Evolutionary conservation across 1,140 invertebrate genomes (phyloP).

Genomic region (Formica exsecta): DNA sequence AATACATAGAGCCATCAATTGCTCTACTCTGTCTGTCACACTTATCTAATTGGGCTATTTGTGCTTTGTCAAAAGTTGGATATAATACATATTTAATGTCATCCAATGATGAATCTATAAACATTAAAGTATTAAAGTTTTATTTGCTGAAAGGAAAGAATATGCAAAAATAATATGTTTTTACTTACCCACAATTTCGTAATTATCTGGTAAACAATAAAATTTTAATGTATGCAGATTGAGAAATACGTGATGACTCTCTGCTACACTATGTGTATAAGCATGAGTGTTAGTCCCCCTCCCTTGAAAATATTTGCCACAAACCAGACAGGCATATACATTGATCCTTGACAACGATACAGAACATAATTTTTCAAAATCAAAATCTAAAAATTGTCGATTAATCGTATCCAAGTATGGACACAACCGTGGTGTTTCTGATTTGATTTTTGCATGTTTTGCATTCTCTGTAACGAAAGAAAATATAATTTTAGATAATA

Average conservation of each 20-base stretch:
- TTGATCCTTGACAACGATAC: conserved; percentile 99
- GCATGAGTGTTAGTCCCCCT: conserved; percentile 99
- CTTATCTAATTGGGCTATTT: conserved; percentile 93
- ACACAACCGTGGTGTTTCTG: conserved; percentile 88
- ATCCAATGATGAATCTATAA: conserved; percentile 97
- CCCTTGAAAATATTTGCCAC: conserved; percentile 99
- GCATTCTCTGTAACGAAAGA: conserved; percentile 51
- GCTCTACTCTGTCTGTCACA: conserved; percentile 96
- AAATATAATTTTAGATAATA: neutral
- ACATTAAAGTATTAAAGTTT: conserved; percentile 14
- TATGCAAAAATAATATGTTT: neutral
- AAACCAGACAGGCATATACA: conserved; percentile 99
- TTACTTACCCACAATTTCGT: conserved; percentile 97
- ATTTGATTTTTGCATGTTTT: conserved; percentile 58
- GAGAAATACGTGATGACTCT: conserved; percentile 98
- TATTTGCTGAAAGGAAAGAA: neutral
- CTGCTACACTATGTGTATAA: conserved; percentile 99
- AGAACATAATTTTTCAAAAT: conserved; percentile 99
- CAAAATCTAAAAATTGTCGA: conserved; percentile 98
- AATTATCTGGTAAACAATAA: conserved; percentile 99
- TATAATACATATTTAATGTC: conserved; percentile 99
- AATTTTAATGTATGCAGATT: conserved; percentile 99
- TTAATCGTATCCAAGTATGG: conserved; percentile 99
- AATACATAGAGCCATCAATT: conserved; percentile 98
- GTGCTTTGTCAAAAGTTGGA: conserved; percentile 95